Evolutionary conservation across 1,140 invertebrate species (phyloP).

Genomic region (Episyrphus balteatus): DNA sequence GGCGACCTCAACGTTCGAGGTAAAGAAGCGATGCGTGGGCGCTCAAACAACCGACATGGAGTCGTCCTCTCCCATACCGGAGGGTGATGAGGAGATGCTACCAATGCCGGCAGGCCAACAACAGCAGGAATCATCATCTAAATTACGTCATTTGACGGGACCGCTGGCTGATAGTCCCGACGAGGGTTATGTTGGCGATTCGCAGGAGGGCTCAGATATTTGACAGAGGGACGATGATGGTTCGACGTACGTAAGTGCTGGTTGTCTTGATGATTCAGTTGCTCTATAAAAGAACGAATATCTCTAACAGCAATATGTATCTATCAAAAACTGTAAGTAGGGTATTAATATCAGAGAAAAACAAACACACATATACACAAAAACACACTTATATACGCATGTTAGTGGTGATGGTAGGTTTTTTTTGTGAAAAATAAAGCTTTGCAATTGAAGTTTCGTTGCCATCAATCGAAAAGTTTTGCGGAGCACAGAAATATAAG

Average conservation of each 20-base stretch:
- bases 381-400: too few species aligned
- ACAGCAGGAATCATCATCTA: constrained; percentile 15
- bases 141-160: constrained; percentile 38
- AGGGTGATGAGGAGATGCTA: constrained; percentile 14
- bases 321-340: too few species aligned
- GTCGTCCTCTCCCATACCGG: constrained; percentile 20
- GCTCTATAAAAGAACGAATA: constrained; percentile 16
- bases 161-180: constrained; percentile 73
- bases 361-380: too few species aligned
- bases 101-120: constrained; percentile 25
- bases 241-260: not conserved
- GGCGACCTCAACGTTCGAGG: not conserved
- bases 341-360: too few species aligned
- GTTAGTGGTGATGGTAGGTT: too few species aligned
- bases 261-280: constrained; percentile 30
- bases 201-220: constrained; percentile 43
- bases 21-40: constrained; percentile 40
- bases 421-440: too few species aligned
- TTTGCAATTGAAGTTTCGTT: too few species aligned
- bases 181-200: constrained; percentile 76
- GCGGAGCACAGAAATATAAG: too few species aligned
- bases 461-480: too few species aligned
- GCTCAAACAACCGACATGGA: constrained; percentile 44
- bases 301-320: too few species aligned
- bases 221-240: constrained; percentile 34